Base-by-base conservation (phyloP, 2,888 invertebrate species). In the Antheraea yamamai region DNA sequence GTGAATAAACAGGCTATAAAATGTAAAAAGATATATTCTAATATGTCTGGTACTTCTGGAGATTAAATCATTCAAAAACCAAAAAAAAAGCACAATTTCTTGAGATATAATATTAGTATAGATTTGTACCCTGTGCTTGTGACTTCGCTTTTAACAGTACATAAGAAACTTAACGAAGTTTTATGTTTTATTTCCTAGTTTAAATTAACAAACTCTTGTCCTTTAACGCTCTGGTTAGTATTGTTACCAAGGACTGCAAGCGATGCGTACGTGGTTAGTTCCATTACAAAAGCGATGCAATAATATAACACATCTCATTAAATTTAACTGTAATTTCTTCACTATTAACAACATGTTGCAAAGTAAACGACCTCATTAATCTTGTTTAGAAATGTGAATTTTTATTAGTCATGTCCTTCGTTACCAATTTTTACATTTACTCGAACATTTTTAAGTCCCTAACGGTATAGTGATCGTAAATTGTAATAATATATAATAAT, bases 191-290 rank as follows among this genome's bases (percentile, higher is more conserved):
- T 79, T 82, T 85, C 81, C 82, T 84, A 79, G 72, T 75, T 78
- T 77, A 77, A 61, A 66, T 84, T 80, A 76, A 74, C 83, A 77
- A 85, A 86, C 77, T 77, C 74, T 81, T 84, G 87, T 88, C 88
- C 89, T 89, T 92, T 89, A 89, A 91, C 91, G 92, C 91, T 91
- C 92, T 91, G 87, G 79, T 92, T 89, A 84, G 82, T 86, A 81
- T 80, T 80, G 83, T 80, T 83, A 86, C 87, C 90, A 91, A 92
- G 91, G 91, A 91, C 74, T 30, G 26, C 55, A 52, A 73, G 14
- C 74, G 52, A 74, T 70, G 52, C 70, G 51, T 64, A 39, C 26
- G 35, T 47, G 12, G 72, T 47, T 74, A 26, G 66, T 47, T 74
- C 81, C 85, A 88, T 87, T 88, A 80, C 82, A 88, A 82, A 89